Percentiles rank a stretch among this genome's conserved stretches.
Evolutionary conservation across 2,113 vertebrate species (phyloP).

Genomic region (Trogon melanurus): DNA sequence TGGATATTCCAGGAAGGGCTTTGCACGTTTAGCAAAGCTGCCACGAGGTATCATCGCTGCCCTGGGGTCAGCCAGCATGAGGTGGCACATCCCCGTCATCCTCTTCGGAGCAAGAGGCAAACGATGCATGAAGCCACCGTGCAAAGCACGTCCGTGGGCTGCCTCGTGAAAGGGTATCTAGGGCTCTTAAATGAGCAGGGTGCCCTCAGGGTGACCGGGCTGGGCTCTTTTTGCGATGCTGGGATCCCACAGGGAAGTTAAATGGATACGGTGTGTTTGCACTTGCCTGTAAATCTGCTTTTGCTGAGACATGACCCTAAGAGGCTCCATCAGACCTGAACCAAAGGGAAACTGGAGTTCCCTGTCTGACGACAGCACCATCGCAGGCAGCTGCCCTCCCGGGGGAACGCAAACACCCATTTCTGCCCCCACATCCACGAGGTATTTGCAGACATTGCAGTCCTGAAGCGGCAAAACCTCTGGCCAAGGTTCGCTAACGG

Average conservation of each 20-base stretch:
- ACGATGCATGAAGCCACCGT: rapidly evolving
- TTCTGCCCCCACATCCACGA: rapidly evolving
- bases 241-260: not conserved
- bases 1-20: not conserved
- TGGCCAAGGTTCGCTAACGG: rapidly evolving
- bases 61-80: not conserved
- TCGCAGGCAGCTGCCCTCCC: not conserved
- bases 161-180: no score
- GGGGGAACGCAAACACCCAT: rapidly evolving
- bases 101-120: not conserved
- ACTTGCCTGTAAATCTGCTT: not conserved
- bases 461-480: not conserved
- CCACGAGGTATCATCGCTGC: rapidly evolving
- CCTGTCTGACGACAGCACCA: not conserved
- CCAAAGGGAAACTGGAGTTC: constrained; percentile 1
- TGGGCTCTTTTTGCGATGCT: rapidly evolving
- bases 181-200: rapidly evolving
- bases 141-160: not conserved
- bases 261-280: not conserved
- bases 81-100: rapidly evolving
- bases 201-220: not conserved
- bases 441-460: not conserved
- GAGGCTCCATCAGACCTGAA: not conserved
- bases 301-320: not conserved
- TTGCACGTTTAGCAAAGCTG: not conserved